Base-by-base conservation (phyloP, 1,140 invertebrate genomes). In the Brachionus rotundiformis region DNA sequence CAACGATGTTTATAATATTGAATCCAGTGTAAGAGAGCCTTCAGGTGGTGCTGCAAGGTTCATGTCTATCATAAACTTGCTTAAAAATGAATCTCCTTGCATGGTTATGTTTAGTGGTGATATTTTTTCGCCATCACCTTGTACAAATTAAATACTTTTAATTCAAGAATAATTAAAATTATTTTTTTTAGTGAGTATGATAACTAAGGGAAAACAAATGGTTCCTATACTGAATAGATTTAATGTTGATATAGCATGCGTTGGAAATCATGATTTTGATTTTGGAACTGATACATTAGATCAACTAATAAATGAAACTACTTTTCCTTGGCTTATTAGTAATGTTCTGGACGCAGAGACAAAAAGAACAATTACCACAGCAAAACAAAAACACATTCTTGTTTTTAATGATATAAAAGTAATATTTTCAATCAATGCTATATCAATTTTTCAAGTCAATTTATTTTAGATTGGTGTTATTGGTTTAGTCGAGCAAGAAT, bases 261-360 rank as follows among this genome's bases (percentile, higher is more conserved):
- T 92, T 88, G 94, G 94, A 29, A 96, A 96, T 87, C 94, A 96
- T 88, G 94, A 96, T 88, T 96, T 96, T 90, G 94, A 96, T 91
- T 95, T 94, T 89, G 94, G 94, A 11, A 88, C 95, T 71, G 94
- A 95, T 85, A 91, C 93, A 23, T 89, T 95, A 0, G 91, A 92
- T 4, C 91, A 93, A 54, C 91, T 91, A 88, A 90, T 92, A 13
- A 89, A 91, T 3, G 90, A 93, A 84, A 93, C 92, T 36, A 91
- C 90, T n/a, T 95, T 95, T 87, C 93, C 94, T 0, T 96, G 94
- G 94, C 88, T 96, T 0, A 94, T 95, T 91, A 95, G 93, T 4
- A 96, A 96, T 88, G 93, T 95, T 2, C 90, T 93, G 44, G 94
- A 95, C 87, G 93, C 94, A 84, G 92, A 94, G 94, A 84, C 92